phyloP scores from a whole-genome alignment of 2,113 vertebrate genomes.

The Danio rerio region GRCz12tu NC_133178.1:36559001-36559500 shows the following conservation, averaged over 20 bases:
- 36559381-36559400: conserved; percentile 54
- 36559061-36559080: conserved; percentile 51
- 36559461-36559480: conserved; percentile 64
- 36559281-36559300: conserved; percentile 41
- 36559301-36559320: conserved; percentile 12
- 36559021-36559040: neutral
- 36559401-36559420: conserved; percentile 60
- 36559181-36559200: conserved; percentile 19
- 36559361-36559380: neutral
- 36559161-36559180: conserved; percentile 53
- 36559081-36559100: conserved; percentile 46
- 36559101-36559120: conserved; percentile 11
- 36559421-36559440: conserved; percentile 75
- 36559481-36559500: conserved; percentile 65
- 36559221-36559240: conserved; percentile 45
- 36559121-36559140: conserved; percentile 21
- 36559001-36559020: neutral
- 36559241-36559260: conserved; percentile 31
- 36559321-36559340: neutral
- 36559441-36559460: conserved; percentile 79
- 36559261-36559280: conserved; percentile 39
- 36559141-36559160: conserved; percentile 10
- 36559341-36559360: neutral
- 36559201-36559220: conserved; percentile 60
- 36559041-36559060: neutral